Base-by-base conservation (phyloP, 2,888 invertebrate species). In the Ophioninae sp. region DNA sequence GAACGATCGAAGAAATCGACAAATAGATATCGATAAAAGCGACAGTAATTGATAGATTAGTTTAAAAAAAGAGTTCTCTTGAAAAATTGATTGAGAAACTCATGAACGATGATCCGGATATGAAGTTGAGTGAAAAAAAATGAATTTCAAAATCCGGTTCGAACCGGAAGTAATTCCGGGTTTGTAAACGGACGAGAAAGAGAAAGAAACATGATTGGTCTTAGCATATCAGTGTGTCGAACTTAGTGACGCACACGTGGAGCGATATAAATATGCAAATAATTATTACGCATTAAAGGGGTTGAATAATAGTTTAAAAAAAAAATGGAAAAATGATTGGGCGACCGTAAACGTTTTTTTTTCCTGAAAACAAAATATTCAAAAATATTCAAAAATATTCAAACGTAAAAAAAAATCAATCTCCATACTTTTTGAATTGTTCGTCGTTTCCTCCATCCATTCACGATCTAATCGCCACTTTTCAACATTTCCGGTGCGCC, bases 221-320 rank as follows among this genome's bases (percentile, higher is more conserved):
- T 91, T 92, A 92, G 92, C 92, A 93, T 92, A 92, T 93, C 93
- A 93, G 91, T 91, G 90, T 91, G 91, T 90, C 87, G 90, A 90
- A 89, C 90, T 91, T 89, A 89, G 88, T 85, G 86, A 87, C 87
- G 87, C 89, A 89, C 89, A 89, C 90, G 88, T 87, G 87, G 86
- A 89, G 90, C 87, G 87, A 89, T 87, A 87, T 86, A 87, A 79
- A 86, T 89, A 85, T 77, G 77, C 78, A 82, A 81, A 79, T 79
- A 85, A 80, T 58, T 81, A 85, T 80, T 82, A 86, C 74, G 79
- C 83, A 85, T 85, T 85, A 73, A 82, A 69, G 61, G 51, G 39
- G 17, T 39, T 22, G 39, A 68, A 30, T 22, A 58, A 64, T 20
- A 56, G 6, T 6, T 0, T 13, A 51, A 30, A 79, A 71, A n/a